These are phyloP conservation scores for Zoanthus gigantus DNA, from an alignment of 92 coral and sea anemone genomes.

Conservation along the genomic window DNA sequence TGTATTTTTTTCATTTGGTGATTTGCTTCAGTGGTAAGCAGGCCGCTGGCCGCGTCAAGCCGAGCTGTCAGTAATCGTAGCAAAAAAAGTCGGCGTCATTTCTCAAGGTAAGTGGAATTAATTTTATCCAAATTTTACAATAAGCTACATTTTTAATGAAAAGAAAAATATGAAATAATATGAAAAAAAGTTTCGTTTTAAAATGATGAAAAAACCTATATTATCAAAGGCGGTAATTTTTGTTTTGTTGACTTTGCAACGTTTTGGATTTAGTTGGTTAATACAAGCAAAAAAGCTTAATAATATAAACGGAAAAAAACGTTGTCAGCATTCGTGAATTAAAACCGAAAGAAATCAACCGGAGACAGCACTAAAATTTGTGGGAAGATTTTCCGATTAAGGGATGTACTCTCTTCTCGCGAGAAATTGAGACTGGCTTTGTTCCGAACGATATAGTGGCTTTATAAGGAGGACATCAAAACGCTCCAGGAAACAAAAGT, in stretches of 20 bases:
- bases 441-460: too few species aligned
- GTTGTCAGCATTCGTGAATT: too few species aligned
- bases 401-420: too few species aligned
- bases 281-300: too few species aligned
- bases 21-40: neutral
- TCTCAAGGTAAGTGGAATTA: neutral
- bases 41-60: neutral
- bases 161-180: neutral
- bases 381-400: too few species aligned
- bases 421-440: too few species aligned
- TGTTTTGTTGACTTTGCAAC: too few species aligned
- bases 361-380: too few species aligned
- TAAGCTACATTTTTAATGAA: neutral
- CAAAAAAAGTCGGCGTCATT: neutral
- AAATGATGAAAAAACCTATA: neutral
- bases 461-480: neutral
- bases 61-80: neutral
- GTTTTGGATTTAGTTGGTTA: too few species aligned
- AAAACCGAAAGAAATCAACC: too few species aligned
- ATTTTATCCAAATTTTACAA: neutral
- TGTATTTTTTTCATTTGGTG: neutral
- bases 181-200: neutral
- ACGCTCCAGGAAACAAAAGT: neutral
- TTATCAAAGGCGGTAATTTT: neutral
- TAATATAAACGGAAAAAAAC: too few species aligned